Evolutionary conservation across 53 echinoderm and acorn worm genomes (phyloP), one percentile per base, ranked within the genome.

Genomic region (Actinopyga echinites): DNA sequence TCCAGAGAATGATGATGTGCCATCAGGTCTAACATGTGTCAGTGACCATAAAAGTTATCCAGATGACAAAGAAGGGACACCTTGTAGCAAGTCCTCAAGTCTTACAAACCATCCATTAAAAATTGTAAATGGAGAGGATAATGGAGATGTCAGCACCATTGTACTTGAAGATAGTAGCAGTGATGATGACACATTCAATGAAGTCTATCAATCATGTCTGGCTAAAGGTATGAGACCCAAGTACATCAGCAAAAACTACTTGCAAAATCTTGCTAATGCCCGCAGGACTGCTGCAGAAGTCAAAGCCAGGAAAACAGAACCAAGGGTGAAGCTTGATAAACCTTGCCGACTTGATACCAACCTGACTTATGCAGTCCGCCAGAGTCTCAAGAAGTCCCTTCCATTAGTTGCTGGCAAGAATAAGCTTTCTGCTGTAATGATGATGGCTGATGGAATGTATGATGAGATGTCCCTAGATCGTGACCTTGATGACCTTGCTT

Each of bases 381-480:
- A 56, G 13, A 77, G 55, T 56, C 77, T 77, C 8, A 29, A 21
- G 20, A 28, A 56, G 54, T 77, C 77, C 52, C 77, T 77, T 20
- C 77, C 77, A 12, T 26, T 25, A 56, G 29, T 77, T 26, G 54
- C 77, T 23, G 77, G 54, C 32, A 56, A 53, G 55, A 77, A 56
- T 17, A 77, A 77, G 6, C 54, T 77, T 30, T 77, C 77, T 32
- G 77, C 77, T 31, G 19, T 77, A 31, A 55, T 77, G 77, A n/a
- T 77, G 57, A 77, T 77, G 77, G 77, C 77, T 77, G 77, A 77
- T 55, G 77, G 77, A n/a, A 77, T 77, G 32, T 77, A 22, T 31
- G 56, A 77, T 54, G 77, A 77, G 32, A 77, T 77, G 77, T 55
- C 55, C 3, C 31, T 77, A 6, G 77, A 77, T 56, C 56, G 77